These are phyloP conservation scores for Brenthis hecate DNA, from an alignment of 2,888 invertebrate species.

Conservation along the genomic window DNA sequence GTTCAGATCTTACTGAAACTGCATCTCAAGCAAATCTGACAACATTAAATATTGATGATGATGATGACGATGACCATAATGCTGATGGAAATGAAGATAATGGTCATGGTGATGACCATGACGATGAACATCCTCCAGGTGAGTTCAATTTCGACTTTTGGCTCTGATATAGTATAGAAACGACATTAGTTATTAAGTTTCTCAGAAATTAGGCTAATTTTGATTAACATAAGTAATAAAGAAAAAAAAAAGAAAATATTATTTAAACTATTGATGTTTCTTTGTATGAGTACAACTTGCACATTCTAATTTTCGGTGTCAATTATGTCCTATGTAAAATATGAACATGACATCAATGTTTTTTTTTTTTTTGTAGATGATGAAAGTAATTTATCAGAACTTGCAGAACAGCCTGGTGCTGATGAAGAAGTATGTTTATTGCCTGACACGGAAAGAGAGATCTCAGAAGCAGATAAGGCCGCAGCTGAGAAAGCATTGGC, in stretches of 20 bases:
- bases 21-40: constrained; percentile 47
- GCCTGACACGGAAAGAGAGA: constrained; percentile 86
- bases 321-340: too few relatives aligned
- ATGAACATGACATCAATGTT: background rate
- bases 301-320: too few relatives aligned
- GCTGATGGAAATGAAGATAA: constrained; percentile 49
- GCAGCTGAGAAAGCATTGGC: constrained; percentile 78
- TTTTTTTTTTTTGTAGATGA: constrained; percentile 40
- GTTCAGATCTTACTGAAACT: constrained; percentile 50
- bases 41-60: constrained; percentile 51
- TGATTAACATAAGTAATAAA: too few relatives aligned
- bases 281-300: too few relatives aligned
- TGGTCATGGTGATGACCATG: constrained; percentile 48
- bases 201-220: too few relatives aligned
- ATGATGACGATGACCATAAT: constrained; percentile 64
- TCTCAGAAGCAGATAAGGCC: constrained; percentile 86
- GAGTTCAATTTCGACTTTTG: constrained; percentile 6
- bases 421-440: constrained; percentile 86
- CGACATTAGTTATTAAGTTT: too few relatives aligned
- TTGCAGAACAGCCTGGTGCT: constrained; percentile 83
- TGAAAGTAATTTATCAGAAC: constrained; percentile 52
- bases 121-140: constrained; percentile 54
- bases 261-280: too few relatives aligned
- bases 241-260: too few relatives aligned
- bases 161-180: too few relatives aligned